Evolutionary conservation across 2,888 invertebrate species (phyloP), one percentile per base, ranked within the genome.

Genomic region (Oegoconia quadripuncta): DNA sequence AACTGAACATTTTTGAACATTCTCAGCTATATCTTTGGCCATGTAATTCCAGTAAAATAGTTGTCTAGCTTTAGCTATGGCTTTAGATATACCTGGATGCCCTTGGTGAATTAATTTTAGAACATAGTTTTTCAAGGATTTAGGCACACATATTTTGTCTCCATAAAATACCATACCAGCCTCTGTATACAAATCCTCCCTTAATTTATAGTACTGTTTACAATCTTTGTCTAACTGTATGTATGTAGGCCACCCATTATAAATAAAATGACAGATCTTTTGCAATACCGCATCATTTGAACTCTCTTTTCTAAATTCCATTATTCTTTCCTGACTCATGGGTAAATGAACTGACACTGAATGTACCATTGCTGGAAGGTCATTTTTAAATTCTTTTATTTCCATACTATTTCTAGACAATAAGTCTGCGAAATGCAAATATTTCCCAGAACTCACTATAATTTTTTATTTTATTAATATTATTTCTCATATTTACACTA

Each of bases 71-170:
- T 40, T 45, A 1, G 13, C 12, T 20, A 33, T 39, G 17, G 20
- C 14, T n/a, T 45, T 42, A 18, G 22, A 17, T 7, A 40, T 31
- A 6, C 45, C 45, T 12, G 22, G 6, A 17, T 45, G 42, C 1
- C 45, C 42, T 25, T 45, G 12, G 25, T 45, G 42, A 7, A 45
- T 17, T 28, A 39, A 12, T 16, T 33, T 37, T 22, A 47, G 7
- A 1, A 47, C 36, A 39, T 43, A 40, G 3, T 2, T 6, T 26
- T 14, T 34, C 12, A 47, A 25, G 13, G 27, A 33, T 7, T 15
- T 22, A 1, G 44, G 47, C 16, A 40, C 36, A 14, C 44, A 31
- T 6, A 47, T 30, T 38, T 37, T 47, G 22, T 47, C 30, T 9
- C 39, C 23, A 16, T 30, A 20, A 30, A 47, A 47, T 8, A 31